Conservation (phyloP, 2,797 vertebrate genomes). For the Eutrigla gurnardus region DNA sequence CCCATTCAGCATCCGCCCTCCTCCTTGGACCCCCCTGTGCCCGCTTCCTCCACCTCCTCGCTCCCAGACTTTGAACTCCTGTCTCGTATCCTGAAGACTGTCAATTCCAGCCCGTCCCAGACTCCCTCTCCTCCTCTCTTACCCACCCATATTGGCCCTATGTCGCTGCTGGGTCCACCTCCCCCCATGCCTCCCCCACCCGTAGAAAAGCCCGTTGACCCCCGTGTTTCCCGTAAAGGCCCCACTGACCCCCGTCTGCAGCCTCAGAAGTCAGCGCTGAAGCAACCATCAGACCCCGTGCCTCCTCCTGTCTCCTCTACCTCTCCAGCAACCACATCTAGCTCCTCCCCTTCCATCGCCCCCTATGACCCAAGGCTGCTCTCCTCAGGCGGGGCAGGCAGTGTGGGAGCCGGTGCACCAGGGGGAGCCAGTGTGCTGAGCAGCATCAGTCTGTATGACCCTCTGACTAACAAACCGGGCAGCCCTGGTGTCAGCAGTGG, state of each 20-base stretch:
- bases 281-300: constrained; percentile 69
- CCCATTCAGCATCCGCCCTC: constrained; percentile 42
- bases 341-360: constrained; percentile 78
- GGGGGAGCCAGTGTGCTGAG: constrained; percentile 88
- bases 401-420: constrained; percentile 66
- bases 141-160: constrained; percentile 34
- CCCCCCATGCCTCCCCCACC: constrained; percentile 54
- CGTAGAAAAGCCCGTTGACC: constrained; percentile 89
- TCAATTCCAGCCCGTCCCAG: constrained; percentile 83
- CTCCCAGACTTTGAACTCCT: constrained; percentile 95
- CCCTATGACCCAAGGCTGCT: constrained; percentile 93
- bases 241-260: constrained; percentile 89
- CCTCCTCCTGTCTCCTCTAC: constrained; percentile 59
- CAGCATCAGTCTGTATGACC: constrained; percentile 94
- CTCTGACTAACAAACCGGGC: constrained; percentile 86
- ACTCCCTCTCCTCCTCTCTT: constrained; percentile 61
- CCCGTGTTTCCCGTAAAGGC: constrained; percentile 85
- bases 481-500: constrained; percentile 70
- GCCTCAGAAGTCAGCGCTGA: constrained; percentile 75
- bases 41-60: constrained; percentile 68
- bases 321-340: constrained; percentile 46
- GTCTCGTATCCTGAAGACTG: constrained; percentile 93
- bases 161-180: constrained; percentile 56
- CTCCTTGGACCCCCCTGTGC: constrained; percentile 52
- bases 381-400: constrained; percentile 85